Percentiles rank a stretch among this genome's conserved stretches.
Conservation (phyloP, 92 coral and sea anemone genomes). For the Palythoa grandiflora region DNA sequence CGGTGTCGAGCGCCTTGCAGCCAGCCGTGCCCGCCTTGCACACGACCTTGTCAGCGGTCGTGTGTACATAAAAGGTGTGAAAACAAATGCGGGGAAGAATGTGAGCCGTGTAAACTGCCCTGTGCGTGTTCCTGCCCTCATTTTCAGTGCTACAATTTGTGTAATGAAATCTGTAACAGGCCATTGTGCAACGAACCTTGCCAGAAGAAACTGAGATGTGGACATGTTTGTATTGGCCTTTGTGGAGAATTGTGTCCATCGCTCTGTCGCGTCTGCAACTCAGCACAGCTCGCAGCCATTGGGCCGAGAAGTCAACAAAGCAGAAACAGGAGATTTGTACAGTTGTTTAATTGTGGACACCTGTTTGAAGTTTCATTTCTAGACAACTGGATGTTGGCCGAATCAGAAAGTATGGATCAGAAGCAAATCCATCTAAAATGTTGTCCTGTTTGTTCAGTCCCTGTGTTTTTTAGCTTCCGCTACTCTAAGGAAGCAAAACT, state of each 20-base stretch:
- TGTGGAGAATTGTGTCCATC: conserved; percentile 84
- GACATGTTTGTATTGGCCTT: conserved; percentile 80
- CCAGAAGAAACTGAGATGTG: conserved; percentile 54
- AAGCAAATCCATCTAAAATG: background rate
- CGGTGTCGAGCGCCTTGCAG: conserved; percentile 70
- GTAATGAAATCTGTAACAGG: conserved; percentile 68
- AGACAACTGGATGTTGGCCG: conserved; percentile 69
- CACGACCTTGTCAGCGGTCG: conserved; percentile 54
- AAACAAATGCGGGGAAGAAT: conserved; percentile 48
- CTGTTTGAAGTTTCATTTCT: conserved; percentile 63
- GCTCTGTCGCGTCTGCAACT: conserved; percentile 66
- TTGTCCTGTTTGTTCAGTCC: conserved; percentile 24
- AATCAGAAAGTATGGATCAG: background rate
- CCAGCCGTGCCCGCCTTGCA: conserved; percentile 79
- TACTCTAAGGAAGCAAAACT: background rate
- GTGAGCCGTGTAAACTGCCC: conserved; percentile 63
- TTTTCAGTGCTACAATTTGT: conserved; percentile 68
- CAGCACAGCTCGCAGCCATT: conserved; percentile 60
- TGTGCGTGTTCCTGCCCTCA: conserved; percentile 74
- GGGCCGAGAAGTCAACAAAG: conserved; percentile 38
- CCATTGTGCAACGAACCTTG: conserved; percentile 66
- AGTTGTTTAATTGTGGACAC: conserved; percentile 78
- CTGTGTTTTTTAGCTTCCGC: conserved; percentile 29
- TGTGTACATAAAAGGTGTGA: conserved; percentile 67
- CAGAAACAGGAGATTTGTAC: conserved; percentile 55